phyloP scores from a whole-genome alignment of 2,888 invertebrate species.

The Amblyteles armatorius region DNA sequence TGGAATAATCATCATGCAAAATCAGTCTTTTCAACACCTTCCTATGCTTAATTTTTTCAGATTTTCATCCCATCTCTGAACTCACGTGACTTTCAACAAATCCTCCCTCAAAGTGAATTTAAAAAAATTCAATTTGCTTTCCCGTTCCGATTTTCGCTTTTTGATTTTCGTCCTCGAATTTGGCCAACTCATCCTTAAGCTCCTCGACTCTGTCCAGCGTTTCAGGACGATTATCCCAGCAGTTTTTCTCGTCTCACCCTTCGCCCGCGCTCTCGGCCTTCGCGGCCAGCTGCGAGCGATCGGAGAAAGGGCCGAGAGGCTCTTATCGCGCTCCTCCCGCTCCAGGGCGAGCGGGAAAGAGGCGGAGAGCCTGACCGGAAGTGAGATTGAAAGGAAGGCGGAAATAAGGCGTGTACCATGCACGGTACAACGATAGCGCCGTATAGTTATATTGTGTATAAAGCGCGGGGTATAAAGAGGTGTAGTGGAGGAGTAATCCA shows the following conservation, averaged over 20 bases:
- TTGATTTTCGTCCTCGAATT: background rate
- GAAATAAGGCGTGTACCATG: constrained; percentile 18
- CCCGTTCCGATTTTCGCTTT: no score
- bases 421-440: constrained; percentile 2
- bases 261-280: constrained; percentile 4
- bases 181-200: background rate
- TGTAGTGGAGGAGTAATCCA: constrained; percentile 26
- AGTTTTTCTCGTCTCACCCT: constrained; percentile 15
- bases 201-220: background rate
- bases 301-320: constrained; percentile 49
- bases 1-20: no score
- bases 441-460: constrained; percentile 20
- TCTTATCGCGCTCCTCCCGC: constrained; percentile 62
- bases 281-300: constrained; percentile 29
- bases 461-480: background rate
- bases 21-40: no score
- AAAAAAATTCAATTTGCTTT: no score
- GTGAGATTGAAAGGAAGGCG: constrained; percentile 64
- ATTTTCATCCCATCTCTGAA: no score
- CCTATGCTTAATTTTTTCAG: no score
- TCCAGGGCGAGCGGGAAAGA: background rate
- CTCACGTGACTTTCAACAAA: no score
- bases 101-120: no score
- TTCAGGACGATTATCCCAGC: constrained; percentile 10
- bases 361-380: constrained; percentile 65